A percentile compares a stretch with the other conserved stretches of the same genome.
These are phyloP conservation scores for Nothobranchius kuhntae DNA, from an alignment of 2,113 vertebrate species.

Conservation along the genomic window DNA sequence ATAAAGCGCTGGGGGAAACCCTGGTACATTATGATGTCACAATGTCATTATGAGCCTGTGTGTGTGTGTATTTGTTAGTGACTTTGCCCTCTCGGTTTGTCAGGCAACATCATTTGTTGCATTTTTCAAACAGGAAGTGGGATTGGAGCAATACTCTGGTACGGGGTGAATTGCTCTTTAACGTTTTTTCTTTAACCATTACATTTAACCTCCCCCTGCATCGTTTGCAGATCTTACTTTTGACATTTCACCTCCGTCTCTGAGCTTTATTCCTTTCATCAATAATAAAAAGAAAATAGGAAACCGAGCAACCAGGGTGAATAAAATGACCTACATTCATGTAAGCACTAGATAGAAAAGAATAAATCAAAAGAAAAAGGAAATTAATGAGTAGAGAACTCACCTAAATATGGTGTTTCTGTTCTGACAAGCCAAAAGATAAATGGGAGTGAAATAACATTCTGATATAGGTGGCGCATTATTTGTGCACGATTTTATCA, in stretches of 20 bases:
- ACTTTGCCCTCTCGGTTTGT: too few relatives aligned
- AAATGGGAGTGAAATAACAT: neutral
- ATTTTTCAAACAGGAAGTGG: too few relatives aligned
- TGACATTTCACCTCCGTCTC: neutral
- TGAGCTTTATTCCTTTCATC: neutral
- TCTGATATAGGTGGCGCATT: neutral
- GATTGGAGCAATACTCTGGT: too few relatives aligned
- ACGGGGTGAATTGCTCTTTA: too few relatives aligned
- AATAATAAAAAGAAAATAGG: neutral
- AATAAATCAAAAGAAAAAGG: neutral
- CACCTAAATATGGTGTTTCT: conserved; percentile 1
- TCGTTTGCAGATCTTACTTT: conserved; percentile 26
- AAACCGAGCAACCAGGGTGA: neutral
- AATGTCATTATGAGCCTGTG: too few relatives aligned
- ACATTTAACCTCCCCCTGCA: neutral
- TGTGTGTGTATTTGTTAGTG: too few relatives aligned
- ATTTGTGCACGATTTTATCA: neutral
- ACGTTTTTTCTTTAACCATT: neutral
- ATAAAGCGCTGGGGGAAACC: too few relatives aligned
- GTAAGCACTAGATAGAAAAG: conserved; percentile 10
- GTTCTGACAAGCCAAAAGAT: neutral
- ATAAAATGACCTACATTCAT: conserved; percentile 45
- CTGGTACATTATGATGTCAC: too few relatives aligned
- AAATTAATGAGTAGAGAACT: neutral
- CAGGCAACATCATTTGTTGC: too few relatives aligned